These are phyloP conservation scores for Eudasyphora cyanicolor DNA, from an alignment of 2,888 invertebrate species.

Conservation along the genomic window DNA sequence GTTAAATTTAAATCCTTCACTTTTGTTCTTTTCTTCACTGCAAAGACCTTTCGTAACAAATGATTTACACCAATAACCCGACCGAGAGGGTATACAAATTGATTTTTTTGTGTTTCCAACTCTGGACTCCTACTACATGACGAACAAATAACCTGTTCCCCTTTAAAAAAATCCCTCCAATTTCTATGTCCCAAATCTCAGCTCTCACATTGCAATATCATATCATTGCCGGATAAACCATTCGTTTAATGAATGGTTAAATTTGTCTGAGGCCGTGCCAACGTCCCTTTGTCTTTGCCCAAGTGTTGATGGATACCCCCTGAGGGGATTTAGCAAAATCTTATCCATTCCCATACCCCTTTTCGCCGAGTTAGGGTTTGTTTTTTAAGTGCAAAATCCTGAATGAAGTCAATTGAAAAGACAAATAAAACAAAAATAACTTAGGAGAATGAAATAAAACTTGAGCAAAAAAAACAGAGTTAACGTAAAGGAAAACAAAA, in stretches of 20 bases:
- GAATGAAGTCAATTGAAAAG: conserved; percentile 66
- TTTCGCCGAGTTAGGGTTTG: conserved; percentile 46
- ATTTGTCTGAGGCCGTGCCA: not conserved
- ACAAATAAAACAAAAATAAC: conserved; percentile 47
- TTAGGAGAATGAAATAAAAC: conserved; percentile 1
- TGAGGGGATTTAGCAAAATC: conserved; percentile 9
- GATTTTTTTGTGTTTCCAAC: too few relatives aligned
- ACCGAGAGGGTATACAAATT: too few relatives aligned
- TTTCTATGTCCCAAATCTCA: not conserved
- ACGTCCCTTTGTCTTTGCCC: not conserved
- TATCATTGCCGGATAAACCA: not conserved
- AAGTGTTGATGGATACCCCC: not conserved
- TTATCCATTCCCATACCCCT: conserved; percentile 14
- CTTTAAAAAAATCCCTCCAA: too few relatives aligned
- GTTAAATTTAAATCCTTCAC: too few relatives aligned
- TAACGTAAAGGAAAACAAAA: conserved; percentile 52
- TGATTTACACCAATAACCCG: too few relatives aligned
- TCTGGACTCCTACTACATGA: too few relatives aligned
- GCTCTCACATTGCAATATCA: not conserved
- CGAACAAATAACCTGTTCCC: too few relatives aligned
- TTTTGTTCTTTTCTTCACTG: too few relatives aligned
- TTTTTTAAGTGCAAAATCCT: conserved; percentile 63
- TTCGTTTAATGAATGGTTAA: not conserved
- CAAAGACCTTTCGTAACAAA: too few relatives aligned
- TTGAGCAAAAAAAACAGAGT: conserved; percentile 43